A percentile compares a stretch with the other conserved stretches of the same genome.
Conservation (phyloP, 2,888 invertebrate genomes). For the Lasius platythorax region DNA sequence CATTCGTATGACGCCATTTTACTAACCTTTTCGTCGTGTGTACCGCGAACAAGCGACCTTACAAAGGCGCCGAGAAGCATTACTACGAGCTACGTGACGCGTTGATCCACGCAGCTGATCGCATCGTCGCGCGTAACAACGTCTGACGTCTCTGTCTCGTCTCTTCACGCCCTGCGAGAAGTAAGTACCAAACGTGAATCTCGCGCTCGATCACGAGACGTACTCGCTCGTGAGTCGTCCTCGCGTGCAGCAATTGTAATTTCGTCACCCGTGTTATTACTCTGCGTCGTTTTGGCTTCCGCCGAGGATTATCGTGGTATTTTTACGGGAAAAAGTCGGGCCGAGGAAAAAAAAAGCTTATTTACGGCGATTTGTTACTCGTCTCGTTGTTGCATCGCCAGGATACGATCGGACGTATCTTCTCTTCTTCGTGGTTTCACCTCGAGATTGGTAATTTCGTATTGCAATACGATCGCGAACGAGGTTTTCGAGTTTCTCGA, state of each 20-base stretch:
- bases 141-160: too few relatives aligned
- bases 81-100: not conserved
- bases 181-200: constrained; percentile 26
- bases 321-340: not conserved
- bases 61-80: constrained; percentile 44
- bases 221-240: constrained; percentile 19
- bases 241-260: not conserved
- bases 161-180: constrained; percentile 17
- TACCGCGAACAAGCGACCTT: constrained; percentile 67
- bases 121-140: not conserved
- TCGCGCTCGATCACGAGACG: not conserved
- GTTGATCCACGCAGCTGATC: not conserved
- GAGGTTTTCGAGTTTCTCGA: not conserved
- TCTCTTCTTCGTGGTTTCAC: too few relatives aligned
- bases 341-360: not conserved
- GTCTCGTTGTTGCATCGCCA: too few relatives aligned
- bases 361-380: too few relatives aligned
- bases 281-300: not conserved
- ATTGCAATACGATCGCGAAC: not conserved
- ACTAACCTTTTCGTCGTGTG: constrained; percentile 85
- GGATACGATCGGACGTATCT: too few relatives aligned
- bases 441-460: not conserved
- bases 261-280: not conserved
- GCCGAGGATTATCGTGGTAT: too few relatives aligned
- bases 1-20: constrained; percentile 85